Evolutionary conservation across 2,113 vertebrate genomes (phyloP).

Genomic region (Bambusicola thoracicus): DNA sequence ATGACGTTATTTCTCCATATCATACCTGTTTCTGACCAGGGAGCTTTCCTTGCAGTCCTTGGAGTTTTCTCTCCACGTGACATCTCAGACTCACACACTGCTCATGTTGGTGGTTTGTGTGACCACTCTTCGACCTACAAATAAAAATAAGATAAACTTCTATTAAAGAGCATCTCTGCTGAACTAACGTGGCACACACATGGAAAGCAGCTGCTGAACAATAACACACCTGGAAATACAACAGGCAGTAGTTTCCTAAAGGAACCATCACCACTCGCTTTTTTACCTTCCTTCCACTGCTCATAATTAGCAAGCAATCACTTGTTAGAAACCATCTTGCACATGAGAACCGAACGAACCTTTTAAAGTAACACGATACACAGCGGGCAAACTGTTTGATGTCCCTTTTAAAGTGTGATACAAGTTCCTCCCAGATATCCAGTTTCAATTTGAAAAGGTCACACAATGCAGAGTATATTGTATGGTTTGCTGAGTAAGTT

Average conservation of each 20-base stretch:
- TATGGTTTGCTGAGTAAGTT: not conserved
- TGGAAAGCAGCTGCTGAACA: not conserved
- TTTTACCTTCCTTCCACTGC: not conserved
- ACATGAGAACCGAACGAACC: not conserved
- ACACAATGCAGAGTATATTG: not conserved
- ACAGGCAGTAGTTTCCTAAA: not conserved
- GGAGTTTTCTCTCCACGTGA: conserved; percentile 72
- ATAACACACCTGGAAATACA: not conserved
- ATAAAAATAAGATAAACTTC: not conserved
- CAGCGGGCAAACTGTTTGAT: too few relatives aligned
- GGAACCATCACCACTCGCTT: not conserved
- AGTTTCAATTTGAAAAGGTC: not conserved
- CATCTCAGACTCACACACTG: conserved; percentile 74
- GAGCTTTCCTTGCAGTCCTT: conserved; percentile 75
- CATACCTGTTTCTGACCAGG: conserved; percentile 82
- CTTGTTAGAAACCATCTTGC: not conserved
- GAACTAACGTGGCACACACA: not conserved
- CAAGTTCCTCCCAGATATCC: not conserved
- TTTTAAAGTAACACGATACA: not conserved
- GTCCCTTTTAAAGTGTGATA: not conserved
- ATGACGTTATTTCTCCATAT: not conserved
- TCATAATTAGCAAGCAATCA: not conserved
- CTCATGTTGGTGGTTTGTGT: conserved; percentile 69
- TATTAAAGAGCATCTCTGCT: not conserved
- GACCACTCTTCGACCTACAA: conserved; percentile 68